A percentile compares a stretch with the other conserved stretches of the same genome.
phyloP scores from a whole-genome alignment of 2,797 vertebrate species.

The Chaetophractus vellerosus region DNA sequence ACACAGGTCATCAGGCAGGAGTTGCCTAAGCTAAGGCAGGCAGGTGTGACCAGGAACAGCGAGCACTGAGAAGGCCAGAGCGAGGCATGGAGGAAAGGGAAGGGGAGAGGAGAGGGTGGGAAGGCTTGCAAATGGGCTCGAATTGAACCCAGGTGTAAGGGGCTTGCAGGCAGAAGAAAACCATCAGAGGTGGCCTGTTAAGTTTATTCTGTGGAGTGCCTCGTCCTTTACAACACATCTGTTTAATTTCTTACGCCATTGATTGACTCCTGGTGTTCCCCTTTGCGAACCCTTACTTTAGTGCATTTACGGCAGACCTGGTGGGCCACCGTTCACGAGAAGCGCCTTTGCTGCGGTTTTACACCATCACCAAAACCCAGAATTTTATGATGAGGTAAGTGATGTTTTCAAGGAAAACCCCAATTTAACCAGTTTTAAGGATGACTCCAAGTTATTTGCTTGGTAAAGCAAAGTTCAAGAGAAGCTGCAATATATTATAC shows the following conservation, averaged over 20 bases:
- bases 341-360: conserved; percentile 95
- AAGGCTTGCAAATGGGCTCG: no score
- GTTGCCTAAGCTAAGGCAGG: neutral
- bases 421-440: neutral
- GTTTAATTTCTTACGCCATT: neutral
- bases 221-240: neutral
- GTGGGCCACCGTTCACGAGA: conserved; percentile 94
- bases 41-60: no score
- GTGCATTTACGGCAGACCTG: conserved; percentile 97
- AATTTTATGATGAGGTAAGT: conserved; percentile 98
- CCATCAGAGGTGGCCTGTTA: neutral
- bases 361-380: conserved; percentile 99
- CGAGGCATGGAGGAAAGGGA: no score
- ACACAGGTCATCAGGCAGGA: neutral
- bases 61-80: fast-evolving
- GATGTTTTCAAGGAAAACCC: conserved; percentile 49
- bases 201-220: neutral
- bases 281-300: conserved; percentile 80
- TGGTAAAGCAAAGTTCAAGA: neutral
- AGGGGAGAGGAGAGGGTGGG: neutral
- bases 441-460: neutral
- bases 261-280: neutral
- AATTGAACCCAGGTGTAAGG: neutral
- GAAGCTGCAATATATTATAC: neutral
- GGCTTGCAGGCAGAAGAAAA: neutral